A percentile compares a stretch with the other conserved stretches of the same genome.
These are phyloP conservation scores for Zaprionus obscuricornis DNA, from an alignment of 2,888 invertebrate genomes.

Conservation along the genomic window DNA sequence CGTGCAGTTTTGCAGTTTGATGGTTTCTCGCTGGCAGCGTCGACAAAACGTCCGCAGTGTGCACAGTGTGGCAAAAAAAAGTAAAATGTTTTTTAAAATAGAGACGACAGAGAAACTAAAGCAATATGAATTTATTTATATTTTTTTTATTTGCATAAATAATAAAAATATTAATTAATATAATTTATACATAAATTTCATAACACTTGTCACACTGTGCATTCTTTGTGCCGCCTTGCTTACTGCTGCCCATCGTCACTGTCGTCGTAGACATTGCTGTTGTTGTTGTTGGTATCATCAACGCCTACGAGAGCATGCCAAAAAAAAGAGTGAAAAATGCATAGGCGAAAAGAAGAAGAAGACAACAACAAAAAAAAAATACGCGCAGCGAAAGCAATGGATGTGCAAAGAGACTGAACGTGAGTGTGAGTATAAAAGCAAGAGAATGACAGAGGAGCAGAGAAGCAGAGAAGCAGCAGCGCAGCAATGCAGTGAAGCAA, in stretches of 20 bases:
- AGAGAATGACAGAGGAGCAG: not conserved
- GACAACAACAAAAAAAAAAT: conserved; percentile 26
- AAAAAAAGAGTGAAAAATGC: conserved; percentile 57
- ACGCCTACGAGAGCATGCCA: conserved; percentile 68
- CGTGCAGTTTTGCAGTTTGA: conserved; percentile 69
- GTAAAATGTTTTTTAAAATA: not conserved
- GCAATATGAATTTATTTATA: not conserved
- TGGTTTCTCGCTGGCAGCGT: conserved; percentile 56
- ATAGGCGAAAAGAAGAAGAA: conserved; percentile 43
- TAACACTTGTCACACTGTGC: conserved; percentile 46
- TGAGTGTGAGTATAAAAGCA: not conserved
- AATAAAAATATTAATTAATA: no score
- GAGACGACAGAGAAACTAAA: not conserved
- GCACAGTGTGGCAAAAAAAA: conserved; percentile 37
- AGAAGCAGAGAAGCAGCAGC: not conserved
- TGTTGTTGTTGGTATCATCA: conserved; percentile 63
- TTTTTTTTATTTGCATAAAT: no score
- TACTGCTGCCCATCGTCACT: conserved; percentile 15
- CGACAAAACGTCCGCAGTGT: conserved; percentile 35
- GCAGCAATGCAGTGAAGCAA: conserved; percentile 25
- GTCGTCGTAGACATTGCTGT: not conserved
- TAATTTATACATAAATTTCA: no score
- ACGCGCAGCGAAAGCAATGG: conserved; percentile 43
- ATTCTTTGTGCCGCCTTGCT: conserved; percentile 33
- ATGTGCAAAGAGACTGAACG: conserved; percentile 6